Percentiles rank a stretch among this genome's conserved stretches.
These are phyloP conservation scores for Bombus consobrinus DNA, from an alignment of 1,140 invertebrate genomes.

Conservation along the genomic window DNA sequence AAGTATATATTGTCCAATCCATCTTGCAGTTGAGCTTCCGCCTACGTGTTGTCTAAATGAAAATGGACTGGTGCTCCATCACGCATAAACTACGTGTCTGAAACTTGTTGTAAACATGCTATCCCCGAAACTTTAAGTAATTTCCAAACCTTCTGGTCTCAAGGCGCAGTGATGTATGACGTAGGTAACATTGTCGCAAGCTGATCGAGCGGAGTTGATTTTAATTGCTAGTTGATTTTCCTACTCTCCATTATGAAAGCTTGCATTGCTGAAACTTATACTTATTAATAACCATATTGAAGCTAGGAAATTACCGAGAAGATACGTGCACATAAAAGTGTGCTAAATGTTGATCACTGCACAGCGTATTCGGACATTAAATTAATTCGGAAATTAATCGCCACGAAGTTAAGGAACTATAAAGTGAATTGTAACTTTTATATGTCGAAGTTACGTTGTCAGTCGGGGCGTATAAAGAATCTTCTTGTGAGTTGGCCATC, in stretches of 20 bases:
- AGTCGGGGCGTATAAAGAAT: too few relatives aligned
- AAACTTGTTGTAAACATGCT: constrained; percentile 10
- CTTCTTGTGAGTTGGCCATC: too few relatives aligned
- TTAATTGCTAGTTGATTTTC: not conserved
- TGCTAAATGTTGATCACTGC: too few relatives aligned
- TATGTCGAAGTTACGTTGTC: too few relatives aligned
- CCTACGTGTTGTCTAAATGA: constrained; percentile 8
- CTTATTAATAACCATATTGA: too few relatives aligned
- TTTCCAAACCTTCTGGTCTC: not conserved
- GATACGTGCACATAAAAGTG: too few relatives aligned
- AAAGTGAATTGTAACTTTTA: too few relatives aligned
- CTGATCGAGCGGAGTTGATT: not conserved
- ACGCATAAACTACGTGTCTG: not conserved
- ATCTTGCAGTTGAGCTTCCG: constrained; percentile 6
- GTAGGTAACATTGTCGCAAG: not conserved
- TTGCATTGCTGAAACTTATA: too few relatives aligned
- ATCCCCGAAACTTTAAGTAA: not conserved
- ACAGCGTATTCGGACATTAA: too few relatives aligned
- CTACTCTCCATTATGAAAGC: not conserved
- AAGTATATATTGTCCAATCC: not conserved
- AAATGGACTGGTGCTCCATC: constrained; percentile 19
- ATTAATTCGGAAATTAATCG: too few relatives aligned
- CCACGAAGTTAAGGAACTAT: too few relatives aligned
- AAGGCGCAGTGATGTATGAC: not conserved
- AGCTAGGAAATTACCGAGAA: too few relatives aligned